These are phyloP conservation scores for Paratrypauchen microcephalus DNA, from an alignment of 2,797 vertebrate species.

Conservation along the genomic window DNA sequence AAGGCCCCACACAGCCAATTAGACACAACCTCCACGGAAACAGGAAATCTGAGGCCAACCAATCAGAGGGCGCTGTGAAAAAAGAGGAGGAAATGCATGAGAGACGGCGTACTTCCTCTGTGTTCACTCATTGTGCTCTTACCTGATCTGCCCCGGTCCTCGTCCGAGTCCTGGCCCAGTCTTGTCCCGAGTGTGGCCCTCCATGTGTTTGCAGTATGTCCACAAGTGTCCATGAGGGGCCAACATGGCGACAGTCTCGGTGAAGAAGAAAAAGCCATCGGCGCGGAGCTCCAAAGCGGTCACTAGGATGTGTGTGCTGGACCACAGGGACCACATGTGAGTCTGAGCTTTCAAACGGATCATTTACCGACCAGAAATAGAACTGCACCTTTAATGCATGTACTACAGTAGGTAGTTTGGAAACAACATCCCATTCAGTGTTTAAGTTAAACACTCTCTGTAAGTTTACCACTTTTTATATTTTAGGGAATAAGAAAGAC, in stretches of 20 bases:
- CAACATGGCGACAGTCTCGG: constrained; percentile 64
- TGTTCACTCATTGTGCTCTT: neutral
- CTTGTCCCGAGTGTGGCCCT: neutral
- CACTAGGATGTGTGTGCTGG: constrained; percentile 68
- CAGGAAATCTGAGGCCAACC: neutral
- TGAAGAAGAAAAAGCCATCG: constrained; percentile 70
- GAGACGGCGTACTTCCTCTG: constrained; percentile 4
- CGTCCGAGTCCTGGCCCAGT: neutral
- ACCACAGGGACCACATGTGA: constrained; percentile 67
- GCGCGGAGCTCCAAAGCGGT: constrained; percentile 45
- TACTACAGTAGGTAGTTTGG: neutral
- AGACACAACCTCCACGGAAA: neutral
- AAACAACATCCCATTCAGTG: no score
- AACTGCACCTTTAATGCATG: neutral
- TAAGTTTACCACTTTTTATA: no score
- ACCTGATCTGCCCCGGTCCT: neutral
- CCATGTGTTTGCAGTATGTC: constrained; percentile 59
- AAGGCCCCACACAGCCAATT: neutral
- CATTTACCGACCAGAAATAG: neutral
- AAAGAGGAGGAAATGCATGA: constrained; percentile 2
- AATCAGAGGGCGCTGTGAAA: neutral
- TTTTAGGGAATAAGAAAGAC: no score
- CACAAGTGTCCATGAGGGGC: constrained; percentile 26
- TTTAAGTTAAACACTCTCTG: no score
- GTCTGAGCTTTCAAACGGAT: constrained; percentile 23